Evolutionary conservation across 2,797 vertebrate species (phyloP).

Genomic region (Tapera naevia): DNA sequence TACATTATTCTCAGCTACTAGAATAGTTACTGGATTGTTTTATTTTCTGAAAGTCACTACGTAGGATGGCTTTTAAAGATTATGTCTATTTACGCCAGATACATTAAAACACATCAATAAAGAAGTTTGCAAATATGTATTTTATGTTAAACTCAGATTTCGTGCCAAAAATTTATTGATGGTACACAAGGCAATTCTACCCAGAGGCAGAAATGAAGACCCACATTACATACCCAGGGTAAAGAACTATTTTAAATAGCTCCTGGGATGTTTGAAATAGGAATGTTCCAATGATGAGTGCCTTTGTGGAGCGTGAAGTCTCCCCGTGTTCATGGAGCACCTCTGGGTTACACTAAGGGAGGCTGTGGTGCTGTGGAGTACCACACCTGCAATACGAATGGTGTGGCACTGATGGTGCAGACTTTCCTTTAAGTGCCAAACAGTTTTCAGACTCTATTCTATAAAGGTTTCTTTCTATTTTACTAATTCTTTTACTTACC

Average conservation of each 20-base stretch:
- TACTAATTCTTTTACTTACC: not conserved
- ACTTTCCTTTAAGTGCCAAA: not conserved
- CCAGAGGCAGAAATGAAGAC: not conserved
- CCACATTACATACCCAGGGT: not conserved
- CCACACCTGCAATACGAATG: not conserved
- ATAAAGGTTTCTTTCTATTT: not conserved
- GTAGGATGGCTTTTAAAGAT: not conserved
- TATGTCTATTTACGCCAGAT: not conserved
- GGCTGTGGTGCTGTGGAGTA: not conserved
- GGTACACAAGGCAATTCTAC: not conserved
- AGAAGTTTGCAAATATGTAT: not conserved
- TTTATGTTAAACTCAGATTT: not conserved
- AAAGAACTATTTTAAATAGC: not conserved
- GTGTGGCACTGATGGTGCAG: not conserved
- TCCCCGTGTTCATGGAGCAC: not conserved
- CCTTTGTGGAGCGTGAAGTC: not conserved
- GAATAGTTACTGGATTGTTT: not conserved
- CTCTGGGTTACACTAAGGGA: not conserved
- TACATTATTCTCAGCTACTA: not conserved
- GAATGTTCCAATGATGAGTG: not conserved
- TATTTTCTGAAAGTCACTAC: not conserved
- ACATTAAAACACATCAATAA: not conserved
- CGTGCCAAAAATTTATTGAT: not conserved
- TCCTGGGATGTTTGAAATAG: not conserved
- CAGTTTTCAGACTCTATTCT: not conserved